Percentiles rank a stretch among this genome's conserved stretches.
These are phyloP conservation scores for Hydractinia echinata DNA, from an alignment of 30 jellyfish, hydroid and myxozoan genomes.

Conservation along the genomic window DNA sequence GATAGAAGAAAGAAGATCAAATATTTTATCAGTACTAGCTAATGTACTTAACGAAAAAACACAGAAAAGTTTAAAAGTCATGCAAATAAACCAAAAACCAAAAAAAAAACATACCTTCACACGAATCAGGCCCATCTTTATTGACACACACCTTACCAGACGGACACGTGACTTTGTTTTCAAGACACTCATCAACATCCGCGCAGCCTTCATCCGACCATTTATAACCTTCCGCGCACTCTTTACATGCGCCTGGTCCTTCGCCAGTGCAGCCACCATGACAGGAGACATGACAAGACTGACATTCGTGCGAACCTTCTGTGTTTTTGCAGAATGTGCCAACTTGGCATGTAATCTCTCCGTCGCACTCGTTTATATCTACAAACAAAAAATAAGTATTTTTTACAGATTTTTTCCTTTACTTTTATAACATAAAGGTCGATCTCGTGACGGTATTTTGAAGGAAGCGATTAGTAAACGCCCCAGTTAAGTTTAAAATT, in stretches of 20 bases:
- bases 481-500: too few relatives aligned
- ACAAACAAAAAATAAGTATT: too few relatives aligned
- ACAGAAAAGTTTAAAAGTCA: neutral
- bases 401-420: too few relatives aligned
- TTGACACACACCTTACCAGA: slow-evolving; percentile 41
- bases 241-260: slow-evolving; percentile 57
- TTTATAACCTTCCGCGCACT: slow-evolving; percentile 62
- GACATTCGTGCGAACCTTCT: slow-evolving; percentile 63
- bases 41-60: neutral
- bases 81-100: neutral
- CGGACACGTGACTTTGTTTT: slow-evolving; percentile 23
- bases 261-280: slow-evolving; percentile 53
- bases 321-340: slow-evolving; percentile 73
- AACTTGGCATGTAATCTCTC: slow-evolving; percentile 29
- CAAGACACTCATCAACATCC: slow-evolving; percentile 45
- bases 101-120: slow-evolving; percentile 31
- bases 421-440: too few relatives aligned
- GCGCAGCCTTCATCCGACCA: slow-evolving; percentile 66
- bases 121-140: slow-evolving; percentile 43
- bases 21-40: neutral
- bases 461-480: too few relatives aligned
- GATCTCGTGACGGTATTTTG: too few relatives aligned
- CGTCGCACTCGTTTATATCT: slow-evolving; percentile 74
- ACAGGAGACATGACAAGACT: slow-evolving; percentile 37
- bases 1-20: neutral